Evolutionary conservation across 1,140 invertebrate genomes (phyloP).

Genomic region (Pteromalus puparum): DNA sequence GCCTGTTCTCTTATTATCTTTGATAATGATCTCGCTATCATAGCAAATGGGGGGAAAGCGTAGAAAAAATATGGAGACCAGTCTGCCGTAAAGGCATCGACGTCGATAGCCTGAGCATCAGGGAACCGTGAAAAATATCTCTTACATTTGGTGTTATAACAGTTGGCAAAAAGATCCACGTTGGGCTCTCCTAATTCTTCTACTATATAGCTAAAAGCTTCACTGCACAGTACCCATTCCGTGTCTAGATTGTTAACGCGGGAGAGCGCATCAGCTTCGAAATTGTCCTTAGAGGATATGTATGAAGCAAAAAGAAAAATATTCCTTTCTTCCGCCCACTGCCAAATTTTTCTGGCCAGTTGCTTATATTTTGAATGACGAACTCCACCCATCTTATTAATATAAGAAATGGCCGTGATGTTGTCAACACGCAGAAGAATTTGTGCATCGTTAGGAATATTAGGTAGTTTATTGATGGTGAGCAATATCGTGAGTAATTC

Average conservation of each 20-base stretch:
- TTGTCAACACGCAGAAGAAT: background rate
- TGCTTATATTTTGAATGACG: background rate
- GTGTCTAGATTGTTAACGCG: conserved; percentile 49
- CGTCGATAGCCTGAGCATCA: conserved; percentile 51
- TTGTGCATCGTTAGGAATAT: background rate
- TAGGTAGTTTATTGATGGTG: background rate
- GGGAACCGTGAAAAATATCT: conserved; percentile 56
- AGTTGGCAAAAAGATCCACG: conserved; percentile 59
- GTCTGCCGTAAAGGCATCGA: conserved; percentile 58
- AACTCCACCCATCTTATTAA: background rate
- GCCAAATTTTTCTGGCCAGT: conserved; percentile 13
- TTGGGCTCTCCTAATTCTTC: conserved; percentile 55
- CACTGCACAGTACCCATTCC: conserved; percentile 51
- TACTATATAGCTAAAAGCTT: conserved; percentile 54
- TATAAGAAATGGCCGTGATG: background rate
- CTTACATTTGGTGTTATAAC: conserved; percentile 55
- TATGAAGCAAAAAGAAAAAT: conserved; percentile 19
- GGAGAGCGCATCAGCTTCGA: conserved; percentile 10
- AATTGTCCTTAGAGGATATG: conserved; percentile 9
- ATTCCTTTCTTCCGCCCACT: background rate
- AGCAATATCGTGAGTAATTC: background rate
- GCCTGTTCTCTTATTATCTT: conserved; percentile 55
- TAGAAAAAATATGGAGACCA: conserved; percentile 44
- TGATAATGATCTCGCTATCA: conserved; percentile 8
- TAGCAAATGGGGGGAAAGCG: background rate